A percentile compares a stretch with the other conserved stretches of the same genome.
These are phyloP conservation scores for Icerya purchasi DNA, from an alignment of 2,888 invertebrate genomes.

Conservation along the genomic window DNA sequence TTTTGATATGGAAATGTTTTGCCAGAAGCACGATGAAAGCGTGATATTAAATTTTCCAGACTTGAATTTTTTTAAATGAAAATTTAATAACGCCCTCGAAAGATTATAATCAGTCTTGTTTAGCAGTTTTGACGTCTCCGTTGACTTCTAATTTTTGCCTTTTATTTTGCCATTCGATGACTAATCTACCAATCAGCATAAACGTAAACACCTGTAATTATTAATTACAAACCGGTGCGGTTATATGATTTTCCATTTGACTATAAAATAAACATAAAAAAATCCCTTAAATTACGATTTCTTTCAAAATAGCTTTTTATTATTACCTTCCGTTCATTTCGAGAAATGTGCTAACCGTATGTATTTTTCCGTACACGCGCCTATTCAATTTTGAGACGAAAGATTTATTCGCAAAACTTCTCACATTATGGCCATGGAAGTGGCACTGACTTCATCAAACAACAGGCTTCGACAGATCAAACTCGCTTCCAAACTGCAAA, in stretches of 20 bases:
- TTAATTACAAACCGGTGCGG: slow-evolving; percentile 6
- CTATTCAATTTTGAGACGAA: too few species aligned
- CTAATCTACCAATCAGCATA: slow-evolving; percentile 70
- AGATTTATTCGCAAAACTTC: too few species aligned
- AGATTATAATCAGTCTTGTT: slow-evolving; percentile 28
- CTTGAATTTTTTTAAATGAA: background rate
- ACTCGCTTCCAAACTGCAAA: too few species aligned
- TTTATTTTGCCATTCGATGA: slow-evolving; percentile 50
- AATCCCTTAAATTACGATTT: too few species aligned
- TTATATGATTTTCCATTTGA: background rate
- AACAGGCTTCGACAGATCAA: too few species aligned
- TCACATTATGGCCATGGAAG: too few species aligned
- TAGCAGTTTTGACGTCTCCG: slow-evolving; percentile 29
- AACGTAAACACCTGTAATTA: slow-evolving; percentile 49
- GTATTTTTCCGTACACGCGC: too few species aligned
- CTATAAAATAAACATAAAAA: background rate
- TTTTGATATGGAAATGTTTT: background rate
- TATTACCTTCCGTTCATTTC: too few species aligned
- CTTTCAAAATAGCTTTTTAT: too few species aligned
- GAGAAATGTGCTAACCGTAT: too few species aligned
- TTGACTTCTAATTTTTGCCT: slow-evolving; percentile 28
- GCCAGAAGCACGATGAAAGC: background rate
- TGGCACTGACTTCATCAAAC: too few species aligned
- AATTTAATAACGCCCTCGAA: background rate
- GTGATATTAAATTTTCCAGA: background rate